Percentiles rank a stretch among this genome's conserved stretches.
phyloP scores from a whole-genome alignment of 2,113 vertebrate genomes.

The Tachycineta bicolor region DNA sequence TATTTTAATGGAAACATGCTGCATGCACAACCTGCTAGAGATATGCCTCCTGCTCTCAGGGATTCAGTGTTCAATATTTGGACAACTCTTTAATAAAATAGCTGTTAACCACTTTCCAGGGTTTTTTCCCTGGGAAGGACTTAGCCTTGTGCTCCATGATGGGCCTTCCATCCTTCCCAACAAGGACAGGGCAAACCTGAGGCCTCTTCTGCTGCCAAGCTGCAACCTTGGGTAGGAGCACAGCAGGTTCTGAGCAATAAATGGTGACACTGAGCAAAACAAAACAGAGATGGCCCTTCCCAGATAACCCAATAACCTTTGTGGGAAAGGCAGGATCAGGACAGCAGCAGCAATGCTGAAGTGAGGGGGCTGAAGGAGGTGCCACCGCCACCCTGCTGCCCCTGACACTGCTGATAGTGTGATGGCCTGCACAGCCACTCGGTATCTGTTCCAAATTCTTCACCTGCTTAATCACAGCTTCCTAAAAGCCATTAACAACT shows the following conservation, averaged over 20 bases:
- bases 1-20: neutral
- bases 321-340: neutral
- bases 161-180: neutral
- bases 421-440: neutral
- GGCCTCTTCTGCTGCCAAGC: neutral
- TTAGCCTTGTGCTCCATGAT: fast-evolving
- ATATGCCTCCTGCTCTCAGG: too few relatives aligned
- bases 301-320: neutral
- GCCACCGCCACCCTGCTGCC: neutral
- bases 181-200: fast-evolving
- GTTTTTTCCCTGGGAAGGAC: fast-evolving
- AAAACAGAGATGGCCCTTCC: neutral
- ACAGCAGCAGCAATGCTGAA: neutral
- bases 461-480: neutral
- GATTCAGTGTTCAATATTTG: neutral
- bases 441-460: neutral
- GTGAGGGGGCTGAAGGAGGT: neutral
- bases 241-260: fast-evolving
- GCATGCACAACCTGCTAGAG: neutral
- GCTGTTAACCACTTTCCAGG: neutral
- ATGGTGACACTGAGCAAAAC: neutral
- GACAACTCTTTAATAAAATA: neutral
- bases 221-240: neutral
- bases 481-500: neutral
- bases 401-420: fast-evolving